Evolutionary conservation across 2,797 vertebrate species (phyloP).

Genomic region (Megaceryle alcyon): DNA sequence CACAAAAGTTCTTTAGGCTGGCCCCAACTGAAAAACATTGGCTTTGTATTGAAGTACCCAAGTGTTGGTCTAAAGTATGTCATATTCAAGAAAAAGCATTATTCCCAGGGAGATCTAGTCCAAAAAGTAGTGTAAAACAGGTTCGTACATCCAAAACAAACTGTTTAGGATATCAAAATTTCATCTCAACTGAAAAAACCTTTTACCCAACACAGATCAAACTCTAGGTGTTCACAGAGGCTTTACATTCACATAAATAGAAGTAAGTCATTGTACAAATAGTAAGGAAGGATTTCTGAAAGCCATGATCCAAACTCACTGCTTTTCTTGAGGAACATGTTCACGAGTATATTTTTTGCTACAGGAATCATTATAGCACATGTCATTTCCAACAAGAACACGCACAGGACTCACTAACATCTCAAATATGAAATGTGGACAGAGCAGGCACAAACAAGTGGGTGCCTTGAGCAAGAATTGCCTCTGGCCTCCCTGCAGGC

Average conservation of each 20-base stretch:
- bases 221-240: background rate
- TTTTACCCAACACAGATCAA: background rate
- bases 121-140: background rate
- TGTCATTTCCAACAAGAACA: slow-evolving; percentile 21
- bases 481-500: background rate
- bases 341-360: slow-evolving; percentile 40
- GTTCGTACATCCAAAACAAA: background rate
- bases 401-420: background rate
- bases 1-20: background rate
- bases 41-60: background rate
- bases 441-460: background rate
- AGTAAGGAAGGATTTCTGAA: background rate
- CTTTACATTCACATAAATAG: background rate
- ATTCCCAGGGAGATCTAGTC: background rate
- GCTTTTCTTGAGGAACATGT: background rate
- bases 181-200: background rate
- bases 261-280: background rate
- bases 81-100: background rate
- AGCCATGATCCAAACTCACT: background rate
- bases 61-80: background rate
- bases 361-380: slow-evolving; percentile 1
- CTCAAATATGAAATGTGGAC: background rate
- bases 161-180: background rate
- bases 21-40: background rate
- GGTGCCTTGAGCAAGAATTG: background rate